Base-by-base conservation (phyloP, 37 sponge, comb jelly and placozoan genomes). In the Chondrilla cf. caribensis region DNA sequence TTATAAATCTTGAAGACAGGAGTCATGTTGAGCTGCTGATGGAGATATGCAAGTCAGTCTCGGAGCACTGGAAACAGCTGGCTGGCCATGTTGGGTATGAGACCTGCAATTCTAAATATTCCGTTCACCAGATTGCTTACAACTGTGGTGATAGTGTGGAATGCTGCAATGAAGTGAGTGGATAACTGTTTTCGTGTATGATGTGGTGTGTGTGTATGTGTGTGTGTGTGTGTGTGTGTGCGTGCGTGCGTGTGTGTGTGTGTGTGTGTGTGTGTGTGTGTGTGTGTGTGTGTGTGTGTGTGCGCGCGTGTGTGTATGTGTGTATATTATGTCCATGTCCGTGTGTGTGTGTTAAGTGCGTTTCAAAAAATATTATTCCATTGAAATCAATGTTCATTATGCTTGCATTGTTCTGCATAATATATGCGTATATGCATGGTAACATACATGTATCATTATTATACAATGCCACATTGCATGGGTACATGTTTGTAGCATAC, bases 241-340 rank as follows among this genome's bases (percentile, higher is more conserved):
- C 44, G 51, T 80, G 17, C 19, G 60, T 37, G 81, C 62, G 65
- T 39, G 62, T 80, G 60, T 32, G 26, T 80, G 21, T 80, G 41
- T 14, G 38, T 80, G 62, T 80, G 65, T 64, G 66, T 29, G 66
- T 64, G 66, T 29, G 66, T 64, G 66, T 29, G 66, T 64, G 66
- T 29, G 66, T 64, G 66, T 17, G 66, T 64, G 66, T 29, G 66
- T 64, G 66, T 29, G 66, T 64, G 66, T 17, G 66, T 64, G 66
- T 17, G 17, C 14, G 66, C 17, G 66, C 14, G 66, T 29, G 66
- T 64, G 66, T 29, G 66, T 64, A 17, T 29, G 66, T 64, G 51
- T 47, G 51, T 47, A 11, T 47, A 11, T 47, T 47, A 11, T 47
- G 51, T 47, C 9, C 11, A 11, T 47, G 51, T 47, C 9, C 11